phyloP scores from a whole-genome alignment of 2,888 invertebrate genomes.

The Ectemnius lituratus region DNA sequence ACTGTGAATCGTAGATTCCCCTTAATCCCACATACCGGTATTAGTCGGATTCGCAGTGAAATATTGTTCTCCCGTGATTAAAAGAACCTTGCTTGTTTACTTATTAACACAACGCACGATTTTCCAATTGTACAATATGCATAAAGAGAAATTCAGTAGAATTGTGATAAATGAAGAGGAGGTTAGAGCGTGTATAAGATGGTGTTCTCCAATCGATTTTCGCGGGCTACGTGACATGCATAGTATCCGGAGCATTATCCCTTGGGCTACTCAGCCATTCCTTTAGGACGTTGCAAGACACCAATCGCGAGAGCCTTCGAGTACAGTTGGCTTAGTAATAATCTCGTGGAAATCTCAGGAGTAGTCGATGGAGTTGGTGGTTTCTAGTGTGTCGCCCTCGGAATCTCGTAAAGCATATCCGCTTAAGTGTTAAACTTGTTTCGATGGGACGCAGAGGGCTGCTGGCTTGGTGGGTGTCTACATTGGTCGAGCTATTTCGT shows the following conservation, averaged over 20 bases:
- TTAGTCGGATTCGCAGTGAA: too few relatives aligned
- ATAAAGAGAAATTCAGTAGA: too few relatives aligned
- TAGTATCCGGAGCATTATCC: neutral
- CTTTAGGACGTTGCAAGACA: neutral
- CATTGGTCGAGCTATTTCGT: constrained; percentile 12
- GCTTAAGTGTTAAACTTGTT: constrained; percentile 33
- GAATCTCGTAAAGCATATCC: constrained; percentile 15
- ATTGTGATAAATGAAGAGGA: too few relatives aligned
- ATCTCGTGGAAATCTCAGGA: neutral
- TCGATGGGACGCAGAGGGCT: constrained; percentile 15
- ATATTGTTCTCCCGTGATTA: too few relatives aligned
- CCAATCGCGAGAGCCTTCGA: neutral
- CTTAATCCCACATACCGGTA: too few relatives aligned
- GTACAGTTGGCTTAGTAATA: neutral
- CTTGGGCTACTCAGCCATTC: neutral
- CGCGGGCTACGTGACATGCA: too few relatives aligned
- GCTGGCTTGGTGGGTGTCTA: constrained; percentile 26
- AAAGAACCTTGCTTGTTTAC: too few relatives aligned
- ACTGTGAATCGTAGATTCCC: too few relatives aligned
- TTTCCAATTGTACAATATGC: too few relatives aligned
- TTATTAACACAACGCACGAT: too few relatives aligned
- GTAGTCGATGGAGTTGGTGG: neutral
- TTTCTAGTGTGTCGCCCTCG: constrained; percentile 4
- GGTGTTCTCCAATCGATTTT: too few relatives aligned
- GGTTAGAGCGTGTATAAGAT: too few relatives aligned